phyloP scores from a whole-genome alignment of 2,888 invertebrate species.

The Hyppa rectilinea region DNA sequence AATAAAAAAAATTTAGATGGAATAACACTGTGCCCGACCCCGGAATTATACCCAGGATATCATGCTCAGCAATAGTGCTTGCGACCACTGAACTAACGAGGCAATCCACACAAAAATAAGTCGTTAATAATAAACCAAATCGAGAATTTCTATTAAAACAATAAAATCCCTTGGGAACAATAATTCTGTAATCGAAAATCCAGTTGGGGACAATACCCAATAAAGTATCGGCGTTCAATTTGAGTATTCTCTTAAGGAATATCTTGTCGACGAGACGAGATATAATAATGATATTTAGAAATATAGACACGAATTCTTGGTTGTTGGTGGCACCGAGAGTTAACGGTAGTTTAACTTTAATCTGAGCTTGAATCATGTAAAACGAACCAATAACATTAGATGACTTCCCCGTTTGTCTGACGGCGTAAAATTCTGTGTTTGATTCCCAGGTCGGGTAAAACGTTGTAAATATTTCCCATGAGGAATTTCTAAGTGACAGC shows the following conservation, averaged over 20 bases:
- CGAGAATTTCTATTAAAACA: slow-evolving; percentile 22
- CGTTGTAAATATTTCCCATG: too few relatives aligned
- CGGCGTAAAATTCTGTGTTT: too few relatives aligned
- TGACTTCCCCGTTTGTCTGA: too few relatives aligned
- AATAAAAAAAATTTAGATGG: too few relatives aligned
- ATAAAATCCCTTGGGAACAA: slow-evolving; percentile 14
- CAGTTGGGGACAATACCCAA: slow-evolving; percentile 23
- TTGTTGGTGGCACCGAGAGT: neutral
- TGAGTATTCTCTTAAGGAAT: slow-evolving; percentile 31
- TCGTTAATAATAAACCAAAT: slow-evolving; percentile 14
- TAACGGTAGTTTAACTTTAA: slow-evolving; percentile 21
- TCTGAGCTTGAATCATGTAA: too few relatives aligned
- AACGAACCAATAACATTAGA: too few relatives aligned
- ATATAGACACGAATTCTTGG: slow-evolving; percentile 14
- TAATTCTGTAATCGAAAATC: slow-evolving; percentile 40
- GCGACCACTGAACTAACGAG: neutral
- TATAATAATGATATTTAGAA: slow-evolving; percentile 34
- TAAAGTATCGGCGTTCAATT: slow-evolving; percentile 31
- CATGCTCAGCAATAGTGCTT: neutral
- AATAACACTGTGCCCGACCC: neutral
- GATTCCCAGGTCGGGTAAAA: too few relatives aligned
- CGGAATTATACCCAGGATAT: neutral
- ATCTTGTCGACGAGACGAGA: slow-evolving; percentile 14
- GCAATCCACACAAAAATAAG: neutral
- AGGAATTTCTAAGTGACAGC: too few relatives aligned